A percentile compares a stretch with the other conserved stretches of the same genome.
These are phyloP conservation scores for Champsocephalus gunnari DNA, from an alignment of 2,797 vertebrate genomes.

Conservation along the genomic window DNA sequence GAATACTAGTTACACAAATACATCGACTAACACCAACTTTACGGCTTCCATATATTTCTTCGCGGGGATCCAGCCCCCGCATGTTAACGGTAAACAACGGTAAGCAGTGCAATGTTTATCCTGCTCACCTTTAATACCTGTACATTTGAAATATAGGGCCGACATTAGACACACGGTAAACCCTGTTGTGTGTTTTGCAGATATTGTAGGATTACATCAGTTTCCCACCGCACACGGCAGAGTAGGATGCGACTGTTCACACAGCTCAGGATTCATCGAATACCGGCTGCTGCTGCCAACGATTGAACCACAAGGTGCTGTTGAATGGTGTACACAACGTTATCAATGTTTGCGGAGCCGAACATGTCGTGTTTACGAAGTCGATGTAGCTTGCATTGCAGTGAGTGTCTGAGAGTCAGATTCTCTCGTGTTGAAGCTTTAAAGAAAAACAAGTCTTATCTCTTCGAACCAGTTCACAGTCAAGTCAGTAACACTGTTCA, in stretches of 20 bases:
- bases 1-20: no score
- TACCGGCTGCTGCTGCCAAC: neutral
- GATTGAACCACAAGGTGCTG: neutral
- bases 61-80: slow-evolving; percentile 72
- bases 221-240: slow-evolving; percentile 1
- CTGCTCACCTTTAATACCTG: slow-evolving; percentile 22
- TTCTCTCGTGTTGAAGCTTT: neutral
- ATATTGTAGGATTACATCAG: neutral
- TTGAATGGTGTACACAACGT: neutral
- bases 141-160: slow-evolving; percentile 21
- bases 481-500: slow-evolving; percentile 46
- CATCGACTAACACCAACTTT: slow-evolving; percentile 14
- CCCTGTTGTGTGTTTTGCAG: neutral
- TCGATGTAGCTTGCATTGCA: no score
- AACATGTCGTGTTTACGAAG: neutral
- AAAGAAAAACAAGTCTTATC: neutral
- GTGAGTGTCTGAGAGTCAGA: no score
- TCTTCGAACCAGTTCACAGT: slow-evolving; percentile 27
- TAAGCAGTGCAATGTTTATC: slow-evolving; percentile 32
- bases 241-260: slow-evolving; percentile 1
- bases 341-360: neutral
- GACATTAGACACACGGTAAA: neutral
- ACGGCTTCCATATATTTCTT: neutral
- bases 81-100: slow-evolving; percentile 23
- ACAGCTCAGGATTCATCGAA: neutral